Conservation (phyloP, 2,113 vertebrate genomes). For the Spermophilus dauricus region DNA sequence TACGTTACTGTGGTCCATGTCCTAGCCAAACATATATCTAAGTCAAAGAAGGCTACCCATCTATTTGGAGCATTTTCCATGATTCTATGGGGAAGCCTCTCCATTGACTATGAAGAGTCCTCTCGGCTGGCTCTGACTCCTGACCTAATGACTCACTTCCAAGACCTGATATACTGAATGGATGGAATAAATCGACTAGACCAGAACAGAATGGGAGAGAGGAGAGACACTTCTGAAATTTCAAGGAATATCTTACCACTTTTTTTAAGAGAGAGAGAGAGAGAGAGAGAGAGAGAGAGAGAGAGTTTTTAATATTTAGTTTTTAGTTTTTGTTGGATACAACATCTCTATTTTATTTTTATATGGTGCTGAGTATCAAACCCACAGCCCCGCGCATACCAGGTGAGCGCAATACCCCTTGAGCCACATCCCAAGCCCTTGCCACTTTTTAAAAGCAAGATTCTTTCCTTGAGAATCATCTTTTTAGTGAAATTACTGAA, state of each 20-base stretch:
- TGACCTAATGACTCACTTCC: conserved; percentile 23
- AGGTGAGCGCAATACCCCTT: no score
- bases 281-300: no score
- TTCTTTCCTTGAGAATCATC: not conserved
- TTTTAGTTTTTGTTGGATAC: no score
- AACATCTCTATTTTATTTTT: no score
- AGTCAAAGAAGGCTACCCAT: not conserved
- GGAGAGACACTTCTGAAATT: not conserved
- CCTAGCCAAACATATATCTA: not conserved
- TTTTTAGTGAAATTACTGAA: not conserved
- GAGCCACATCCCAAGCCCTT: no score
- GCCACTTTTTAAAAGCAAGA: not conserved
- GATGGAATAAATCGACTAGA: not conserved
- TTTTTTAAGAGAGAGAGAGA: no score
- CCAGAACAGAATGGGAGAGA: not conserved
- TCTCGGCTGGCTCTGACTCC: not conserved
- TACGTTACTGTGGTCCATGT: not conserved
- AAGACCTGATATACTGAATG: not conserved
- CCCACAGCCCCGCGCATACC: no score
- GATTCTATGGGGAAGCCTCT: not conserved
- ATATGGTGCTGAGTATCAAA: no score
- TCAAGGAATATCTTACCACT: not conserved
- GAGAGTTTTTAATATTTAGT: no score
- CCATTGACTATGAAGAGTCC: not conserved
- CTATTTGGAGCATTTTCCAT: not conserved